Evolutionary conservation across 2,888 invertebrate species (phyloP), one percentile per base, ranked within the genome.

Genomic region (Macrophya alboannulata): DNA sequence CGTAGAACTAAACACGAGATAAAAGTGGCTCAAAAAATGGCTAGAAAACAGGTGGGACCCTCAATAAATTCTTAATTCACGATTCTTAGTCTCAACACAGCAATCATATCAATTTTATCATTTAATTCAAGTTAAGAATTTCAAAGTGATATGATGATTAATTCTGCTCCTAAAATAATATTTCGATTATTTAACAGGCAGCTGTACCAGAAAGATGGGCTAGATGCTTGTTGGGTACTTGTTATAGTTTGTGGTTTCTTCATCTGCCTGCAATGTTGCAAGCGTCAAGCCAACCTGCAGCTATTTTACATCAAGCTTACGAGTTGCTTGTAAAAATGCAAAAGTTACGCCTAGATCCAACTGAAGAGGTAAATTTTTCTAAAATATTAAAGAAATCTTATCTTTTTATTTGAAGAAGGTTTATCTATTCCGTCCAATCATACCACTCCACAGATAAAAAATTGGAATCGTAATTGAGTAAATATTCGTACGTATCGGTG

Each of bases 181-280:
- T 82, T 71, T 84, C 4, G 17, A 87, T 89, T 51, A 15, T 12
- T 31, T 4, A 90, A 88, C 93, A 95, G 92, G 94, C 95, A 59
- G 94, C 94, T 86, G 96, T 96, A 81, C 98, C 99, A 0, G 97
- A 97, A 90, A 95, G 97, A n/a, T 99, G 99, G 99, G 98, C 98
- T 5, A 97, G 97, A 93, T 98, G 97, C 93, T 94, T 98, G 31
- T 95, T 98, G 9, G 97, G 97, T 59, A 97, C 98, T 1, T 98
- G 98, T 91, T 98, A 98, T 92, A 98, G 99, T 59, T 95, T 99
- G 43, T 99, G 99, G 96, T 99, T 99, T 94, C 96, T 99, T 90
- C 97, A 99, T 90, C 95, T 99, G 88, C 99, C 99, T 37, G 98
- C 99, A 94, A 97, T 96, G 94, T 95, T 96, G 90, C 95, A 92